A percentile compares a stretch with the other conserved stretches of the same genome.
phyloP scores from a whole-genome alignment of 2,113 vertebrate genomes.

The Malurus elegans region DNA sequence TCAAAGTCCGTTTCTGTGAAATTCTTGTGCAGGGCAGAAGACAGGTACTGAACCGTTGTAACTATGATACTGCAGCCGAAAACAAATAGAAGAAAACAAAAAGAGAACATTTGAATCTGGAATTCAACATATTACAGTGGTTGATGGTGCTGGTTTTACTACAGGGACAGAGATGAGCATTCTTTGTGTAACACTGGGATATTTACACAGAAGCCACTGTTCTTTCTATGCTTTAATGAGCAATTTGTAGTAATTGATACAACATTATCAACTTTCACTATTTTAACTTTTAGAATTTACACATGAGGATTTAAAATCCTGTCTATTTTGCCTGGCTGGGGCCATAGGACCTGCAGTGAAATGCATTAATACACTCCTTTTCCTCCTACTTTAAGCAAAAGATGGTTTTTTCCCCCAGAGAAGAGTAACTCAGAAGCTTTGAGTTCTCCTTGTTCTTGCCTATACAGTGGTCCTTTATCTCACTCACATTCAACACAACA shows the following conservation, averaged over 20 bases:
- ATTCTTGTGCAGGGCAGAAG: constrained; percentile 94
- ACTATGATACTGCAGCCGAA: constrained; percentile 89
- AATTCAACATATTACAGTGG: background rate
- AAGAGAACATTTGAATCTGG: background rate
- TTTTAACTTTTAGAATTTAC: background rate
- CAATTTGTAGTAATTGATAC: background rate
- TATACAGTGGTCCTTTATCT: background rate
- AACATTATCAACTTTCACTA: background rate
- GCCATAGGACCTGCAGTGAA: background rate
- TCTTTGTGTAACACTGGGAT: background rate
- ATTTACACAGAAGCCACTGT: background rate
- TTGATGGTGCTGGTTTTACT: background rate
- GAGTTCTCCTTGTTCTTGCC: background rate
- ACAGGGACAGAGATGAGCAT: rapidly evolving
- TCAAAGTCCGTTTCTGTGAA: constrained; percentile 95
- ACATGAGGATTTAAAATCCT: background rate
- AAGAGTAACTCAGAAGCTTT: background rate
- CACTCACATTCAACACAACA: background rate
- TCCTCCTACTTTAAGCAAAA: background rate
- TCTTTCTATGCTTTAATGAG: background rate
- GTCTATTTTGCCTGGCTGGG: background rate
- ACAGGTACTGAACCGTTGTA: constrained; percentile 91
- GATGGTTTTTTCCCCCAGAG: background rate
- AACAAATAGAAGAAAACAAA: background rate
- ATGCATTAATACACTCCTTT: background rate